These are phyloP conservation scores for Brachylomia viminalis DNA, from an alignment of 2,888 invertebrate genomes.

Conservation along the genomic window DNA sequence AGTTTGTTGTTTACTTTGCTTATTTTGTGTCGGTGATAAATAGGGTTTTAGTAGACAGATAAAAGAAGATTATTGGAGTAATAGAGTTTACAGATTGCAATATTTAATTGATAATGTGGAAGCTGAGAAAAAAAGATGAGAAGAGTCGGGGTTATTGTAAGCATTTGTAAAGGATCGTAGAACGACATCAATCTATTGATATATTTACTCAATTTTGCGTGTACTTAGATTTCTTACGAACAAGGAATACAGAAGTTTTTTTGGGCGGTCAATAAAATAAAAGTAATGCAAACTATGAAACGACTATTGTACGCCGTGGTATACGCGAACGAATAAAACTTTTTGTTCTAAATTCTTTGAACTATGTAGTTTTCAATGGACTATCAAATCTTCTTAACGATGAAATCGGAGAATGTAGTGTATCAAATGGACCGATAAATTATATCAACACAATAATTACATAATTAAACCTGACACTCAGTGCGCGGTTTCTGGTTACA, in stretches of 20 bases:
- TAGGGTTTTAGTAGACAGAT: constrained; percentile 13
- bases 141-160: neutral
- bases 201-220: neutral
- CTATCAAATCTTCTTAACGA: constrained; percentile 6
- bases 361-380: neutral
- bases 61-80: constrained; percentile 8
- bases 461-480: constrained; percentile 56
- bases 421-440: constrained; percentile 37
- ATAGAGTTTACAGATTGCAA: constrained; percentile 1
- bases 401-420: constrained; percentile 33
- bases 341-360: neutral
- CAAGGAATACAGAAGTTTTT: neutral
- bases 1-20: constrained; percentile 30
- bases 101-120: neutral
- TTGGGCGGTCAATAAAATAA: neutral
- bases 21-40: constrained; percentile 35
- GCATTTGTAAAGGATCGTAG: neutral
- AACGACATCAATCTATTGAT: neutral
- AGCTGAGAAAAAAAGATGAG: neutral
- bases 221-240: neutral
- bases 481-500: constrained; percentile 46
- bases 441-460: constrained; percentile 37
- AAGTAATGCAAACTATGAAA: neutral
- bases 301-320: neutral
- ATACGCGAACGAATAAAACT: neutral